Evolutionary conservation across 1,140 invertebrate genomes (phyloP).

Genomic region (Dendrolimus punctatus): DNA sequence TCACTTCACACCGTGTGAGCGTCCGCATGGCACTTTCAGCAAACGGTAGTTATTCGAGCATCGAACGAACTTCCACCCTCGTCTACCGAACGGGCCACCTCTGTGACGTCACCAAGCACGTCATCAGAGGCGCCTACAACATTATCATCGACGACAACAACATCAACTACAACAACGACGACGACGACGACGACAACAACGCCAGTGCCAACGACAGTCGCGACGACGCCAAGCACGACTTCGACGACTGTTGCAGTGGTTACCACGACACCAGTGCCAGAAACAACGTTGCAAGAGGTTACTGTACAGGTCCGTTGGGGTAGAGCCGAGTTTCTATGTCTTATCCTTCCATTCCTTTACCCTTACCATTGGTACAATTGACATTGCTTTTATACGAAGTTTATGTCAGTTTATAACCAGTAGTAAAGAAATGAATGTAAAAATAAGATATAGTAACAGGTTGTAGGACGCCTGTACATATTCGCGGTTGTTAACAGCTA

Average conservation of each 20-base stretch:
- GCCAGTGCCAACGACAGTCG: slow-evolving; percentile 18
- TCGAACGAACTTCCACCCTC: slow-evolving; percentile 49
- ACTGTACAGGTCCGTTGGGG: slow-evolving; percentile 44
- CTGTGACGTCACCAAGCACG: slow-evolving; percentile 19
- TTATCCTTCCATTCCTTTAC: too few relatives aligned
- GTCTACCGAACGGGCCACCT: slow-evolving; percentile 33
- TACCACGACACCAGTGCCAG: slow-evolving; percentile 29
- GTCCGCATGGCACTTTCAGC: slow-evolving; percentile 69
- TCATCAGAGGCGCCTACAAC: slow-evolving; percentile 29
- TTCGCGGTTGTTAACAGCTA: too few relatives aligned
- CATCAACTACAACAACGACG: slow-evolving; percentile 29
- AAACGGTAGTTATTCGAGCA: slow-evolving; percentile 59
- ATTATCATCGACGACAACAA: slow-evolving; percentile 29
- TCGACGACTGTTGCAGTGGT: slow-evolving; percentile 15
- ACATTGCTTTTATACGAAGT: neutral
- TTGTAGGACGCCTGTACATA: too few relatives aligned
- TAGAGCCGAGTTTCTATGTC: neutral
- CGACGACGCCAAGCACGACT: slow-evolving; percentile 19
- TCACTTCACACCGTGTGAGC: slow-evolving; percentile 59
- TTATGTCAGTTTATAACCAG: too few relatives aligned
- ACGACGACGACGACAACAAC: slow-evolving; percentile 19
- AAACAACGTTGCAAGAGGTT: slow-evolving; percentile 45
- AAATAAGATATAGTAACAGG: too few relatives aligned
- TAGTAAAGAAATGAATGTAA: too few relatives aligned
- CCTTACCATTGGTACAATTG: too few relatives aligned